phyloP scores from a whole-genome alignment of 2,113 vertebrate genomes.

The Trogon melanurus region DNA sequence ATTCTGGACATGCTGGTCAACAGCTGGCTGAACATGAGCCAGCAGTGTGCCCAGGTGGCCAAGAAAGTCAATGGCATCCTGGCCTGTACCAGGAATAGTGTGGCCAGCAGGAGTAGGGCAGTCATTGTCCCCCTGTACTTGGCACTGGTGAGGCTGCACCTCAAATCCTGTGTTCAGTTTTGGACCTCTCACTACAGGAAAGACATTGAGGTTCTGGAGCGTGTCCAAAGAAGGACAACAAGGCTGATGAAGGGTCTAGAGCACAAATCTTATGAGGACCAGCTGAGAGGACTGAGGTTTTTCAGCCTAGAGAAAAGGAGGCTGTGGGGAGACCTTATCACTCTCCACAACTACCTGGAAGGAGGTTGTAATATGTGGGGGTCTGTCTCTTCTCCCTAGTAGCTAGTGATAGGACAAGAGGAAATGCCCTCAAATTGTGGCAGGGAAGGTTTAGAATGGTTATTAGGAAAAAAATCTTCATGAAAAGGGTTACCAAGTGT shows the following conservation, averaged over 20 bases:
- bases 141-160: rapidly evolving
- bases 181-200: background rate
- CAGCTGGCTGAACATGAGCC: background rate
- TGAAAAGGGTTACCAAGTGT: rapidly evolving
- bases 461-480: background rate
- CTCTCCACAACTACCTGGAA: background rate
- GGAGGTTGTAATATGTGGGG: rapidly evolving
- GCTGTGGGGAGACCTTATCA: rapidly evolving
- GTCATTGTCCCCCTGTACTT: rapidly evolving
- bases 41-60: background rate
- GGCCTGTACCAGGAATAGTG: background rate
- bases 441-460: background rate
- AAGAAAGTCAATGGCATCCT: background rate
- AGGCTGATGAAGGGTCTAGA: background rate
- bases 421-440: background rate
- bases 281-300: background rate
- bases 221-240: rapidly evolving
- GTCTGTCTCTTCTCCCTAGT: background rate
- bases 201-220: background rate
- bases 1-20: background rate
- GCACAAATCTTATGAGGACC: rapidly evolving
- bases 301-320: background rate
- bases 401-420: background rate
- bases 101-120: background rate
- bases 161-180: rapidly evolving